These are phyloP conservation scores for Mesoclemmys tuberculata DNA, from an alignment of 2,113 vertebrate species.

Conservation along the genomic window DNA sequence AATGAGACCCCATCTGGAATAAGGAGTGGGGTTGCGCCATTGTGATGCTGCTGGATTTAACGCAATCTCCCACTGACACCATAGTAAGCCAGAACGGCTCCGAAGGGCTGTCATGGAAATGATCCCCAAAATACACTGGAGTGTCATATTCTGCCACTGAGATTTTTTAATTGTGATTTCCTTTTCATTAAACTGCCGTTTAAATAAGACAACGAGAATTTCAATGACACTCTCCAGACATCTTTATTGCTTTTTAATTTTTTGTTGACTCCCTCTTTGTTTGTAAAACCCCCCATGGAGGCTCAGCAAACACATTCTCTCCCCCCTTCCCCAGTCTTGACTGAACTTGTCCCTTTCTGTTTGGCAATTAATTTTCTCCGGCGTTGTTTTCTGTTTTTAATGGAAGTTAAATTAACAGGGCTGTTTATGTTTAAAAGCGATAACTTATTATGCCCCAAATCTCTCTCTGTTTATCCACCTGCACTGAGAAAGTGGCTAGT, in stretches of 20 bases:
- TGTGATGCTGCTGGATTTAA: accelerated
- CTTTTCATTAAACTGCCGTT: not conserved
- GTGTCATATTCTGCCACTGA: accelerated
- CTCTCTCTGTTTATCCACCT: not conserved
- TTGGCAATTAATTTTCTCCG: not conserved
- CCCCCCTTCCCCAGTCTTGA: not conserved
- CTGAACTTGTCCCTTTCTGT: not conserved
- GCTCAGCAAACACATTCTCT: accelerated
- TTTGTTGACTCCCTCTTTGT: not conserved
- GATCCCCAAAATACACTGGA: accelerated
- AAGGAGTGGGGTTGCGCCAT: not conserved
- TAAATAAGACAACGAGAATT: not conserved
- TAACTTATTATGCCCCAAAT: not conserved
- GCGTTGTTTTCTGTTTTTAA: not conserved
- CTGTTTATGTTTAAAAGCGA: not conserved
- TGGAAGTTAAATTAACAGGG: not conserved
- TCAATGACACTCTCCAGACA: not conserved
- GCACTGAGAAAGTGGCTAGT: not conserved
- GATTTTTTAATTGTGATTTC: accelerated
- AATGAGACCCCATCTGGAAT: accelerated
- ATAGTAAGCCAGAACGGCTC: not conserved
- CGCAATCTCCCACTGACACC: not conserved
- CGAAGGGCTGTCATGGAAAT: not conserved
- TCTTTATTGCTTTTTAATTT: not conserved
- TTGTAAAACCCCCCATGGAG: not conserved